These are phyloP conservation scores for Chrysocyon brachyurus DNA, from an alignment of 2,797 vertebrate species.

Conservation along the genomic window DNA sequence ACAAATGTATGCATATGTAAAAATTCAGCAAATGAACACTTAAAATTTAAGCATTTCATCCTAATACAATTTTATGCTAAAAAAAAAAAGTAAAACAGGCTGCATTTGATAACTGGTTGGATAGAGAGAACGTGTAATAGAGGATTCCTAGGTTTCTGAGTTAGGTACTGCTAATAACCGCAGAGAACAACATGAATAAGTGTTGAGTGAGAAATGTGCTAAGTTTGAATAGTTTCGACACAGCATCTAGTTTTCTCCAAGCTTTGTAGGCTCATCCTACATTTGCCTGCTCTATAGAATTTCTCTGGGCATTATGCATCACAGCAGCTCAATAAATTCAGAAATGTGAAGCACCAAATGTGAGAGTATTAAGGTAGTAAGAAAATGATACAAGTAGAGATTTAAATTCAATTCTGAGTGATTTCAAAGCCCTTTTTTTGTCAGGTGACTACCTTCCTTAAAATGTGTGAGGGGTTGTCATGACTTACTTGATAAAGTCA, in stretches of 20 bases:
- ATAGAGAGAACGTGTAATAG: background rate
- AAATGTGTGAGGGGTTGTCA: background rate
- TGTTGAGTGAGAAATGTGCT: background rate
- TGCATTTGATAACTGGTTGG: background rate
- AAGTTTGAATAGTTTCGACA: background rate
- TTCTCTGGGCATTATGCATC: background rate
- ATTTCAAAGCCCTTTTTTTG: background rate
- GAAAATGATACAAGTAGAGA: background rate
- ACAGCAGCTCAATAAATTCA: background rate
- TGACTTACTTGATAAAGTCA: background rate
- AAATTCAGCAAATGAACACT: conserved; percentile 7
- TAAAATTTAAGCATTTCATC: conserved; percentile 23
- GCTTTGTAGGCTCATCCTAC: background rate
- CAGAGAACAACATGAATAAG: background rate
- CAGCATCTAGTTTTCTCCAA: background rate
- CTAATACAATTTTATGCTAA: background rate
- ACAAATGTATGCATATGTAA: background rate
- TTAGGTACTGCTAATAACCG: background rate
- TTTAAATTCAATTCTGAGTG: background rate
- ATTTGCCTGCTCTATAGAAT: background rate
- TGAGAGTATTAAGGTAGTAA: background rate
- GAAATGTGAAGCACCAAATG: background rate
- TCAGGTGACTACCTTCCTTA: background rate
- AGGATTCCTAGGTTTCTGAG: background rate
- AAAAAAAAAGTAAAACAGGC: background rate